phyloP scores from a whole-genome alignment of 2,888 invertebrate species.

The Eugnorisma glareosa region DNA sequence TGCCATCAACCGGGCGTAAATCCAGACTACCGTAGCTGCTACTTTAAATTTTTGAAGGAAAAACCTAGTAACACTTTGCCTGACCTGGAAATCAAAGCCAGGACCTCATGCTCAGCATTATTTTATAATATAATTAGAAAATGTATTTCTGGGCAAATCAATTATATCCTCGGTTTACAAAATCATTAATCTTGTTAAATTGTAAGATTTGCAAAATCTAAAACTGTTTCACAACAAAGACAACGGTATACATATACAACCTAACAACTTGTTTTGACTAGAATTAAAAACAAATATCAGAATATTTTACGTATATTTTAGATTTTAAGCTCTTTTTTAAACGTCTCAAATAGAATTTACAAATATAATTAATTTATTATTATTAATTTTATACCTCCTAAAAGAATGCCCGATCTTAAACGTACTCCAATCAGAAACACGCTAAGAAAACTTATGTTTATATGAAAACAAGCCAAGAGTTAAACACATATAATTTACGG shows the following conservation, averaged over 20 bases:
- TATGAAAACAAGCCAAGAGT: slow-evolving; percentile 17
- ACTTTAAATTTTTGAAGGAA: too few relatives aligned
- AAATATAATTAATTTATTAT: background rate
- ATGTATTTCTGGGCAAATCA: background rate
- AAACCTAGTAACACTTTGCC: too few relatives aligned
- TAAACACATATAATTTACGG: slow-evolving; percentile 41
- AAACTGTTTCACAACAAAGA: background rate
- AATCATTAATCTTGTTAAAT: background rate
- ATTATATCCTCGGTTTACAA: background rate
- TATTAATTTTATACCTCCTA: background rate
- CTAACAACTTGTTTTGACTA: background rate
- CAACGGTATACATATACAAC: background rate
- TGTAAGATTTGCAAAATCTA: background rate
- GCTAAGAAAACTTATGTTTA: background rate
- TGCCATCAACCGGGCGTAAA: too few relatives aligned
- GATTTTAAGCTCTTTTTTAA: too few relatives aligned
- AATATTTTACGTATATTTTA: background rate
- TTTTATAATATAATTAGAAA: too few relatives aligned
- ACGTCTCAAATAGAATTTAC: background rate
- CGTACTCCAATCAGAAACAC: background rate
- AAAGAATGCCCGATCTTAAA: background rate
- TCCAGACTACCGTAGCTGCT: too few relatives aligned
- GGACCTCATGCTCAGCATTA: too few relatives aligned
- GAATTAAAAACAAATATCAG: background rate
- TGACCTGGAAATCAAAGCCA: too few relatives aligned